phyloP scores from a whole-genome alignment of 2,113 vertebrate genomes.

The Gopherus evgoodei region DNA sequence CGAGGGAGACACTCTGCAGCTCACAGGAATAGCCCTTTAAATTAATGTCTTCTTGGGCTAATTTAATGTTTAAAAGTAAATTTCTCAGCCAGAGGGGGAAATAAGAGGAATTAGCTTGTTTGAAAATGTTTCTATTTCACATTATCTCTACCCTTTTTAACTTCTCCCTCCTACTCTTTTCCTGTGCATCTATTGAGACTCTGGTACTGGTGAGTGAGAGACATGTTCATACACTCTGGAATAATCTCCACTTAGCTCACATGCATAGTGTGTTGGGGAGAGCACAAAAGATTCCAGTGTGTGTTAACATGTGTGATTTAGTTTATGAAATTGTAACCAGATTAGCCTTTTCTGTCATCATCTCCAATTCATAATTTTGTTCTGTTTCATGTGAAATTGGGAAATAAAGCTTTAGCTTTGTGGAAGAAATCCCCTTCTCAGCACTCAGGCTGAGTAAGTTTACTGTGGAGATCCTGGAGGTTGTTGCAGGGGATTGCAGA shows the following conservation, averaged over 20 bases:
- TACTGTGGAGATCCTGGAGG: not conserved
- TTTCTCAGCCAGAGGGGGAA: not conserved
- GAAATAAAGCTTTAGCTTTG: not conserved
- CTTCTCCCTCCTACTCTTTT: not conserved
- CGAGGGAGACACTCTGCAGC: not conserved
- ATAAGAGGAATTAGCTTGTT: conserved; percentile 9
- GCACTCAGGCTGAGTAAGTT: not conserved
- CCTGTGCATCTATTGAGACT: not conserved
- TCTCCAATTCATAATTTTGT: not conserved
- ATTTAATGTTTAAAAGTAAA: not conserved
- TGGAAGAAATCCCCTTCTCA: not conserved
- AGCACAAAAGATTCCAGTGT: not conserved
- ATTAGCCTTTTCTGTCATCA: not conserved
- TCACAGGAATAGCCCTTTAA: not conserved
- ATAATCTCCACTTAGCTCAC: not conserved
- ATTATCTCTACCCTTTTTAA: not conserved
- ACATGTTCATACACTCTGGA: not conserved
- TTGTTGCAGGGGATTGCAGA: not conserved
- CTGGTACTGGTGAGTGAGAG: not conserved
- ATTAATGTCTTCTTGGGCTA: not conserved
- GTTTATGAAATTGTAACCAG: not conserved
- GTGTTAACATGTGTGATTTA: not conserved
- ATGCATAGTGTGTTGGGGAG: not conserved
- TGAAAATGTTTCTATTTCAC: conserved; percentile 46
- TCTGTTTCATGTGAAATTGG: not conserved